Evolutionary conservation across 2,113 vertebrate species (phyloP).

Genomic region (Vidua chalybeata): DNA sequence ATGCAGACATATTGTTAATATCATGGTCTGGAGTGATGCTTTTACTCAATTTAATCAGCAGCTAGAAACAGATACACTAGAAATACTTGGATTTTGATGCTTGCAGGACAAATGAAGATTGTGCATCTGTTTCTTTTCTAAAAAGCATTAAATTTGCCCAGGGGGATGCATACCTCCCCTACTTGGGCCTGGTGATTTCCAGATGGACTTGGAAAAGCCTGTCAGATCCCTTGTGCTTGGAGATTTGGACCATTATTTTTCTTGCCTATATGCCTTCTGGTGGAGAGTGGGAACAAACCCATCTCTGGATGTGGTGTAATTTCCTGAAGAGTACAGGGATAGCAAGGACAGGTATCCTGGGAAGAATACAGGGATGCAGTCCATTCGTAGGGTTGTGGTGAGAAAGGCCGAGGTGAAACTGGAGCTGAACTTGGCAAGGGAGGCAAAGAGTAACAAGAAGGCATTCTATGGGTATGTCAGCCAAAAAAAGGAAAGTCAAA

Average conservation of each 20-base stretch:
- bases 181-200: not conserved
- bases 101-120: not conserved
- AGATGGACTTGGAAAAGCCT: not conserved
- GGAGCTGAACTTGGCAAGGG: not conserved
- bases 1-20: not conserved
- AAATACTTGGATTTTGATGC: not conserved
- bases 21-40: not conserved
- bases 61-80: not conserved
- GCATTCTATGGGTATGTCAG: not conserved
- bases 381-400: not conserved
- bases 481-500: not conserved
- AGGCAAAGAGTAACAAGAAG: not conserved
- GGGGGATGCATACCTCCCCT: not conserved
- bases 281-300: not conserved
- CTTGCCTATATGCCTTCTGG: not conserved
- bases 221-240: not conserved
- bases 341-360: not conserved
- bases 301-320: not conserved
- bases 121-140: not conserved
- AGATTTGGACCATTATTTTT: not conserved
- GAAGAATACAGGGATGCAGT: not conserved
- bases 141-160: not conserved
- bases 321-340: not conserved
- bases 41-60: not conserved
- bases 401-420: not conserved